phyloP scores from a whole-genome alignment of 2,888 invertebrate genomes.

The Apomyelois bistriatella region DNA sequence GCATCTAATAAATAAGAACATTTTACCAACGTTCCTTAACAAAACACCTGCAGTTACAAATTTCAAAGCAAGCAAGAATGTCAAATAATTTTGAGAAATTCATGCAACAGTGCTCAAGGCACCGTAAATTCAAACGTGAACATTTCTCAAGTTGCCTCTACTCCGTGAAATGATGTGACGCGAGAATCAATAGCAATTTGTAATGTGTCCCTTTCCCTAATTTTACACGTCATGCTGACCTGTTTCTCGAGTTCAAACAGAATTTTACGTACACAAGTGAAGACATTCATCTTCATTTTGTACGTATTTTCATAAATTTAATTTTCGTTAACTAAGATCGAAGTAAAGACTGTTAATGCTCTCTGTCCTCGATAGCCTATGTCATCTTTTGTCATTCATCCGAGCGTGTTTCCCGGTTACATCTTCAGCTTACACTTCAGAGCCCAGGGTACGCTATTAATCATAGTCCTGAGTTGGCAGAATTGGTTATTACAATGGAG shows the following conservation, averaged over 20 bases:
- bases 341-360: no score
- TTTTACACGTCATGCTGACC: conserved; percentile 4
- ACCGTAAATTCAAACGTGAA: conserved; percentile 31
- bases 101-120: conserved; percentile 24
- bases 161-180: conserved; percentile 18
- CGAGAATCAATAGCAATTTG: conserved; percentile 14
- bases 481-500: no score
- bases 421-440: no score
- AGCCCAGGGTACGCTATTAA: no score
- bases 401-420: no score
- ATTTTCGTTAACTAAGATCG: neutral
- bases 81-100: conserved; percentile 33
- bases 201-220: conserved; percentile 10
- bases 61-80: conserved; percentile 26
- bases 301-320: neutral
- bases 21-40: conserved; percentile 12
- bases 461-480: no score
- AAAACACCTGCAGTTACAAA: conserved; percentile 25
- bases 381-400: no score
- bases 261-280: neutral
- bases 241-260: neutral
- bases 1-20: conserved; percentile 27
- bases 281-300: neutral
- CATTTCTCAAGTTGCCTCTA: conserved; percentile 27
- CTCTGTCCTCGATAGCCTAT: no score